Conservation (phyloP, 2,797 vertebrate genomes). For the Sarcophilus harrisii region DNA sequence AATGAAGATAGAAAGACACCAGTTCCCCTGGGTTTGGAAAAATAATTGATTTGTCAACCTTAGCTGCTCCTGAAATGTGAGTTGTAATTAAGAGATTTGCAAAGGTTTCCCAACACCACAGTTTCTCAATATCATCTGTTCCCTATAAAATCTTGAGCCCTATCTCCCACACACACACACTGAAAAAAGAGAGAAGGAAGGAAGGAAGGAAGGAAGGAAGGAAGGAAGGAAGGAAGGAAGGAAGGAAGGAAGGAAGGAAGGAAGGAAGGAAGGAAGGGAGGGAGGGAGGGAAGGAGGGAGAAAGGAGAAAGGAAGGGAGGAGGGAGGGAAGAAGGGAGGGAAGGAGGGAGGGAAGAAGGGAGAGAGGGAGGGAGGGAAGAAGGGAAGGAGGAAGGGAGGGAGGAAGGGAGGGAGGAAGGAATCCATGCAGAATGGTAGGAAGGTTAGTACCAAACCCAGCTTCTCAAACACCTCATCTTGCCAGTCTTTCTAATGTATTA, state of each 20-base stretch:
- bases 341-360: too few relatives aligned
- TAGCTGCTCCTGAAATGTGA: background rate
- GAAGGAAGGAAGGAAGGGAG: too few relatives aligned
- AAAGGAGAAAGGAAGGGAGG: too few relatives aligned
- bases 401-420: background rate
- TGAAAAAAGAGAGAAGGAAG: background rate
- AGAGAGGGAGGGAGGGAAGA: background rate
- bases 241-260: background rate
- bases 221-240: too few relatives aligned
- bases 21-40: background rate
- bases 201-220: too few relatives aligned
- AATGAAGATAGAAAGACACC: background rate
- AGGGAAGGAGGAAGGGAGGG: too few relatives aligned
- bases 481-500: background rate
- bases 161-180: background rate
- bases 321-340: rapidly evolving
- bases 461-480: background rate
- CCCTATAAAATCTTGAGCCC: background rate
- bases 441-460: background rate
- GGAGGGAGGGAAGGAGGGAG: too few relatives aligned
- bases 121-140: background rate
- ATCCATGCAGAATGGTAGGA: background rate
- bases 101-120: background rate
- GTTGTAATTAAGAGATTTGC: background rate
- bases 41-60: background rate